Conservation (phyloP, 2,113 vertebrate genomes). For the Solenodon paradoxus region DNA sequence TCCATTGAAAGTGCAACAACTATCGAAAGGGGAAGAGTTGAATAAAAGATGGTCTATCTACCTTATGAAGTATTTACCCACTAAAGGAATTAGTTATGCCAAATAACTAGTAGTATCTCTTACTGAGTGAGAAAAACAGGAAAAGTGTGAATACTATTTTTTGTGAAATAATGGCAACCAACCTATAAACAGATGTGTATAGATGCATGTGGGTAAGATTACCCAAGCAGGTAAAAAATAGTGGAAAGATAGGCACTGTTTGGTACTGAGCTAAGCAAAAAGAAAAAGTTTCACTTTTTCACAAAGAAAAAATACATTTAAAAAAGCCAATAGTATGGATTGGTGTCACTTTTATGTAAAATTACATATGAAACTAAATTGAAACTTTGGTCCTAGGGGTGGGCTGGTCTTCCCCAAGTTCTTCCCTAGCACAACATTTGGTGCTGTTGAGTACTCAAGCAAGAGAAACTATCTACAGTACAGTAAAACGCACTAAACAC, state of each 20-base stretch:
- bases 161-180: background rate
- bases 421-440: background rate
- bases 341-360: background rate
- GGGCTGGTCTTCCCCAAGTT: background rate
- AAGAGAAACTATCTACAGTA: background rate
- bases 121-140: background rate
- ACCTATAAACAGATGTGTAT: background rate
- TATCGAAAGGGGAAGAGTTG: background rate
- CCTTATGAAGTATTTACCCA: background rate
- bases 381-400: background rate
- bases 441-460: background rate
- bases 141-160: background rate
- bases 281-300: background rate
- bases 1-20: background rate
- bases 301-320: background rate
- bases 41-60: background rate
- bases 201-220: background rate
- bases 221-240: background rate
- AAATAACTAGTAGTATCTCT: background rate
- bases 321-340: background rate
- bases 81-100: background rate
- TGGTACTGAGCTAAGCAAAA: background rate
- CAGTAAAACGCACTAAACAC: background rate
- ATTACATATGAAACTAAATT: background rate
- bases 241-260: background rate